Percentiles rank a stretch among this genome's conserved stretches.
Evolutionary conservation across 2,113 vertebrate genomes (phyloP).

Genomic region (Crotalus tigris): DNA sequence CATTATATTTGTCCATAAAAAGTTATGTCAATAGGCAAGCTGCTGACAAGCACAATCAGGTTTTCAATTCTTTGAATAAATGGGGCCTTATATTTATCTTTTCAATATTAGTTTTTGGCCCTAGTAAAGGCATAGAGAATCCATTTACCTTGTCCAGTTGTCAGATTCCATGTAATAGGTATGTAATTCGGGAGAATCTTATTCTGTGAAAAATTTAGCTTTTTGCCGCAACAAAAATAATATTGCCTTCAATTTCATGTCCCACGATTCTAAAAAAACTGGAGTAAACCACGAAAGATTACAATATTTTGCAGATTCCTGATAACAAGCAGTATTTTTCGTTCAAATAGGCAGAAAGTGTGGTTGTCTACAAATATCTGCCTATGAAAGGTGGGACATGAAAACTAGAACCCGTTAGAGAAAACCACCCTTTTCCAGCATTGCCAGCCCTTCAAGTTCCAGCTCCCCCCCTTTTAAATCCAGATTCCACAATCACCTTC

Average conservation of each 20-base stretch:
- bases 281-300: not conserved
- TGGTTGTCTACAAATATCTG: not conserved
- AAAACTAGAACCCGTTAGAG: not conserved
- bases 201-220: not conserved
- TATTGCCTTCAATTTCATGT: not conserved
- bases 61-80: not conserved
- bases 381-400: not conserved
- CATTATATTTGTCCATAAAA: not conserved
- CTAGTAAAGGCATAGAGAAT: not conserved
- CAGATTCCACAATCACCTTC: not conserved
- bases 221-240: not conserved
- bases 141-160: not conserved
- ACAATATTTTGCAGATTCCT: not conserved
- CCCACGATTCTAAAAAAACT: not conserved
- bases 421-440: not conserved
- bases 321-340: not conserved
- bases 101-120: not conserved
- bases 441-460: not conserved
- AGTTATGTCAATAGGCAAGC: not conserved
- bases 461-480: not conserved
- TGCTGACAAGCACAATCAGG: not conserved
- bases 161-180: not conserved
- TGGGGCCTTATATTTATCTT: not conserved
- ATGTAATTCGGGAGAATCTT: not conserved
- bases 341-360: not conserved